A percentile compares a stretch with the other conserved stretches of the same genome.
Evolutionary conservation across 2,888 invertebrate genomes (phyloP).

Genomic region (Parasteatoda lunata): DNA sequence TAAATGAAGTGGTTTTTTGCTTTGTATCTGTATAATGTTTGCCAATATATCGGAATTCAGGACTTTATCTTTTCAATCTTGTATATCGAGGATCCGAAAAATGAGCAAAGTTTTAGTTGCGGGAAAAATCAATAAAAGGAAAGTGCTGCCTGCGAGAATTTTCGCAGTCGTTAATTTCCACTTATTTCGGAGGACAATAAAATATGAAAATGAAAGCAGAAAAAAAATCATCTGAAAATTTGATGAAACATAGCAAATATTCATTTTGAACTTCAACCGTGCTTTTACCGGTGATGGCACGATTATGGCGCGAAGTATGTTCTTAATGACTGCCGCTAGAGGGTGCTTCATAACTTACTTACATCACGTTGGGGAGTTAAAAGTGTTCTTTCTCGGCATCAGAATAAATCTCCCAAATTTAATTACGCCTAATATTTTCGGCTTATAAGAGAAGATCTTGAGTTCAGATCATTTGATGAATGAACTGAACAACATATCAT

Average conservation of each 20-base stretch:
- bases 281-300: neutral
- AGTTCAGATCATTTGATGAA: no score
- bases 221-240: constrained; percentile 12
- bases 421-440: constrained; percentile 2
- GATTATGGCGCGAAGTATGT: neutral
- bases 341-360: neutral
- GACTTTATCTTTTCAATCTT: constrained; percentile 23
- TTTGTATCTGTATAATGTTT: constrained; percentile 33
- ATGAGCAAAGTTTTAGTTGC: neutral
- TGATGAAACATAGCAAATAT: constrained; percentile 19
- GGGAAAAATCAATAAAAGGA: constrained; percentile 1
- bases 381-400: constrained; percentile 9
- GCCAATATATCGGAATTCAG: constrained; percentile 37
- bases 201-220: constrained; percentile 3
- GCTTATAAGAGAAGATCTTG: no score
- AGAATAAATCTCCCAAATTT: constrained; percentile 23
- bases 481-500: no score
- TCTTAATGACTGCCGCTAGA: neutral
- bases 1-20: constrained; percentile 23
- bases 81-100: neutral
- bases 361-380: neutral
- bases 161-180: constrained; percentile 34
- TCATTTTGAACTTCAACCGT: neutral
- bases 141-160: constrained; percentile 12
- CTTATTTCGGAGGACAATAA: constrained; percentile 43